Conservation (phyloP, 1,140 invertebrate genomes). For the Monochamus saltuarius region DNA sequence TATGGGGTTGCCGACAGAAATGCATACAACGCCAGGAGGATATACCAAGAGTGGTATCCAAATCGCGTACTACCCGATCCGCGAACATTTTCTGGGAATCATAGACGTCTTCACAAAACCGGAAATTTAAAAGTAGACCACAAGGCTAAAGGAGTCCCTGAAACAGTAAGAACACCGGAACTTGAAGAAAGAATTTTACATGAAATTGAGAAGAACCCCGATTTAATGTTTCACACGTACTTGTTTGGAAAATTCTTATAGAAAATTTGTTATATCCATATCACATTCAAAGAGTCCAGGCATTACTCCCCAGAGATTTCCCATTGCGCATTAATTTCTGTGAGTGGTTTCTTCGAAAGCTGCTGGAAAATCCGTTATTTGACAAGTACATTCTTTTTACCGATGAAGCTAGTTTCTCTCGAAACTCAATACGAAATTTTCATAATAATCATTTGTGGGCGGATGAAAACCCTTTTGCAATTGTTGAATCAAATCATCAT, state of each 20-base stretch:
- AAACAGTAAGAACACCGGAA: constrained; percentile 25
- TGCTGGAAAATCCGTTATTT: constrained; percentile 5
- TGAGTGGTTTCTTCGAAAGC: constrained; percentile 5
- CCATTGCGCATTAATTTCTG: constrained; percentile 7
- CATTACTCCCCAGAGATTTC: background rate
- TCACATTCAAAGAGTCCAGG: constrained; percentile 6
- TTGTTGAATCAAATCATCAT: constrained; percentile 6
- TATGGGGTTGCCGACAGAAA: constrained; percentile 17
- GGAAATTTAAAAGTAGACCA: constrained; percentile 17
- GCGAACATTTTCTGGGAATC: constrained; percentile 19
- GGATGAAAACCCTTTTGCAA: constrained; percentile 1
- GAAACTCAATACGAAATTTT: constrained; percentile 14
- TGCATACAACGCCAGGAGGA: background rate
- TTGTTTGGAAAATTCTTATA: background rate
- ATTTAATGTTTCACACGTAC: too few relatives aligned
- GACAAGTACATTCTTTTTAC: background rate
- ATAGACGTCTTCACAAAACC: constrained; percentile 21
- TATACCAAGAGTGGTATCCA: constrained; percentile 12
- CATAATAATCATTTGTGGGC: constrained; percentile 20
- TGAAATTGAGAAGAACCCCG: too few relatives aligned
- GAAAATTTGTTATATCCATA: constrained; percentile 3
- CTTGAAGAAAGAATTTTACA: constrained; percentile 18
- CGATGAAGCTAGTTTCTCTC: constrained; percentile 1
- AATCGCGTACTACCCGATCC: background rate
- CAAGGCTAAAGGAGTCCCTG: constrained; percentile 3